Conservation (phyloP, 92 coral and sea anemone species). For the Micromussa lordhowensis region DNA sequence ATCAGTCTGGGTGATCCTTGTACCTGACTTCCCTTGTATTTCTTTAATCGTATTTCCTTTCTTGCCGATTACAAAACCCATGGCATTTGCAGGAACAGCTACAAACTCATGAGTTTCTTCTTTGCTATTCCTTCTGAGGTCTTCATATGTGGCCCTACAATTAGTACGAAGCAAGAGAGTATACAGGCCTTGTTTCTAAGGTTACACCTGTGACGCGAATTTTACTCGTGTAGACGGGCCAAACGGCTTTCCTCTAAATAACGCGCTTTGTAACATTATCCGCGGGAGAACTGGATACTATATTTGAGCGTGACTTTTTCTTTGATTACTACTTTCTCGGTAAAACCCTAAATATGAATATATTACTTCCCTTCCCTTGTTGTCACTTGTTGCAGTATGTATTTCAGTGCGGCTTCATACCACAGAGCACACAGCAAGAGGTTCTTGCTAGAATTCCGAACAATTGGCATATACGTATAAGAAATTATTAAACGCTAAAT, state of each 20-base stretch:
- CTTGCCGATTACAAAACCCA: conserved; percentile 38
- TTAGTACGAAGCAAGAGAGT: no score
- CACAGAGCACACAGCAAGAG: not conserved
- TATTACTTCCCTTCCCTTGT: not conserved
- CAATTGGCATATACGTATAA: no score
- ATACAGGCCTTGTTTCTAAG: not conserved
- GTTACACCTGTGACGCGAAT: no score
- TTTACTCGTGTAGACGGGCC: no score
- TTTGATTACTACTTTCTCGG: no score
- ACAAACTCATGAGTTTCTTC: not conserved
- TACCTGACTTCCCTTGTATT: conserved; percentile 6
- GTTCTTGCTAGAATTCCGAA: no score
- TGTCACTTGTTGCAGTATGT: not conserved
- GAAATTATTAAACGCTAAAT: no score
- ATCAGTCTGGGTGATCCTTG: not conserved
- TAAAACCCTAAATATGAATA: no score
- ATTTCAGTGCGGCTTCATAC: not conserved
- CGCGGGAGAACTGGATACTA: no score
- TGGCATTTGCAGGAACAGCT: not conserved
- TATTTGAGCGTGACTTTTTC: no score
- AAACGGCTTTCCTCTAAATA: no score
- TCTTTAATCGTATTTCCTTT: conserved; percentile 19
- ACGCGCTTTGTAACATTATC: no score
- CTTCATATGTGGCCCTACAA: conserved; percentile 5
- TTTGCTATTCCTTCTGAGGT: not conserved